Base-by-base conservation (phyloP, 23 tunicate species). In the Botrylloides violaceus region DNA sequence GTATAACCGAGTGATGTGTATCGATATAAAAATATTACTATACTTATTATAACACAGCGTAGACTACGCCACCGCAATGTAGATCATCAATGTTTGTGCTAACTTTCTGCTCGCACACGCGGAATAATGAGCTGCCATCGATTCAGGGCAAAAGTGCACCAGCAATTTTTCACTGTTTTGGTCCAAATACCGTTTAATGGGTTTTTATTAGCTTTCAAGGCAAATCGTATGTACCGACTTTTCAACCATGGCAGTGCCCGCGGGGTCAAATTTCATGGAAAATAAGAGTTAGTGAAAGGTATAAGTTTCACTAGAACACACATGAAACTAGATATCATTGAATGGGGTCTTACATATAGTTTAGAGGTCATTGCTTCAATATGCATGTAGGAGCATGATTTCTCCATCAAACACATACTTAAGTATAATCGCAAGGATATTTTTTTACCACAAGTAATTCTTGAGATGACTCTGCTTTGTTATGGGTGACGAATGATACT, bases 41-140 rank as follows among this genome's bases (percentile, higher is more conserved):
- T n/a, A n/a, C n/a, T n/a, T n/a, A n/a, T n/a, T n/a, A n/a, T n/a
- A n/a, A n/a, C n/a, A n/a, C n/a, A n/a, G n/a, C n/a, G n/a, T n/a
- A n/a, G n/a, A n/a, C n/a, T n/a, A n/a, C n/a, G n/a, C n/a, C n/a
- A n/a, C n/a, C n/a, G n/a, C n/a, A n/a, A n/a, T n/a, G n/a, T n/a
- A n/a, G n/a, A n/a, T n/a, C n/a, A 63, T 63, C 74, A 1, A 43
- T 68, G 74, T 68, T 68, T 68, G 74, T 32, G 29, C 74, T 30
- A 68, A 68, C 74, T 68, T 68, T 68, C 36, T 43, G 74, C 74
- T 68, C 32, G 37, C 57, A 43, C 31, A 43, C 74, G 74, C 74
- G 74, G 74, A 68, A 68, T 68, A 68, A 68, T 68, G 22, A 68
- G 36, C 29, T 19, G 3, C 74, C 23, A 18, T 37, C 0, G 74